These are phyloP conservation scores for Cephalopachus bancanus DNA, from an alignment of 2,797 vertebrate species.

Conservation along the genomic window DNA sequence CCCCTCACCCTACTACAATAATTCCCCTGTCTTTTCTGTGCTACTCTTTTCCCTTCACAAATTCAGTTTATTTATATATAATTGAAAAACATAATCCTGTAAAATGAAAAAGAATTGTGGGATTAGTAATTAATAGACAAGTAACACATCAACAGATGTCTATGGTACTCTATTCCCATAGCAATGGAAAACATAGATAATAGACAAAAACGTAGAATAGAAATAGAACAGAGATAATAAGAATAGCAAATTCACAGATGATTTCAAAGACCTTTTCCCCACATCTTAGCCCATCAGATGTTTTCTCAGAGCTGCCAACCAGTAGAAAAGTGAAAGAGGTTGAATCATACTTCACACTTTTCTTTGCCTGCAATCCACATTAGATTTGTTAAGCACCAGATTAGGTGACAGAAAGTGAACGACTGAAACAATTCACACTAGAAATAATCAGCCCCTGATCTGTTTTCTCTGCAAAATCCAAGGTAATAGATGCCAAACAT, in stretches of 20 bases:
- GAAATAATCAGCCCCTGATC: neutral
- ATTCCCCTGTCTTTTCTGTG: neutral
- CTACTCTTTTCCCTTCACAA: neutral
- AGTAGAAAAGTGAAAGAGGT: neutral
- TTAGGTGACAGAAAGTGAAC: neutral
- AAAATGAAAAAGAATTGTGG: neutral
- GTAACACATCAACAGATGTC: neutral
- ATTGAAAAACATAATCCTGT: neutral
- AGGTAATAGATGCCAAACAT: neutral
- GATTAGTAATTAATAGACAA: neutral
- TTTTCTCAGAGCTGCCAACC: neutral
- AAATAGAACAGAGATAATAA: neutral
- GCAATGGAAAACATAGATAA: neutral
- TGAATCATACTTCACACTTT: neutral
- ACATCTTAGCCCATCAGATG: neutral
- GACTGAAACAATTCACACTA: neutral
- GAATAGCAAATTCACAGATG: neutral
- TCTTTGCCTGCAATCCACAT: neutral
- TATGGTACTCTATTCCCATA: neutral
- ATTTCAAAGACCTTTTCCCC: neutral
- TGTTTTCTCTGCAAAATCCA: slow-evolving; percentile 31
- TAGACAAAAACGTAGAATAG: neutral
- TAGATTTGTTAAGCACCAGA: neutral
- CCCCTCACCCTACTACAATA: neutral
- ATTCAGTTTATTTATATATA: neutral